Evolutionary conservation across 1,140 invertebrate genomes (phyloP), one percentile per base, ranked within the genome.

Genomic region (Drosophila auraria): DNA sequence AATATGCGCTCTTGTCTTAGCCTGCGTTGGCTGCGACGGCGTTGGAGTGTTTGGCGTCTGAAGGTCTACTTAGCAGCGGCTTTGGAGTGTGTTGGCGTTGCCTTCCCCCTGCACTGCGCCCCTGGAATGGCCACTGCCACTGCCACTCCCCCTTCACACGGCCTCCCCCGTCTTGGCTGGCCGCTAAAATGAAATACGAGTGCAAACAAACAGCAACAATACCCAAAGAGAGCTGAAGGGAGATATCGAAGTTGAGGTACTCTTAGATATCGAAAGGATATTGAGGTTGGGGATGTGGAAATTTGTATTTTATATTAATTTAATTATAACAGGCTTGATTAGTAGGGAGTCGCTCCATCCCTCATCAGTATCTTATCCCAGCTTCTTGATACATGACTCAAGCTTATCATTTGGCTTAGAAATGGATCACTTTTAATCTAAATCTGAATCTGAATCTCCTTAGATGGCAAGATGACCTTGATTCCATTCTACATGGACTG

Each of bases 21-120:
- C 15, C 49, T 81, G 77, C 33, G 59, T 20, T 57, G 53, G 79
- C 45, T 71, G 38, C 68, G 61, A 59, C 64, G 82, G 84, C 86
- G 86, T 89, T 89, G 86, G 82, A 90, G 86, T 90, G 86, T 90
- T 90, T 90, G 86, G 86, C 86, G 86, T 90, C 86, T 90, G 86
- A 90, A 90, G 86, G 86, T 90, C 86, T 90, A 90, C 86, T 89
- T 90, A 82, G 78, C 78, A 82, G 84, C 86, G 75, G 78, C 86
- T 90, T 81, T 87, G 65, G 66, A 89, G 84, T 90, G 84, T 87
- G 84, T 87, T 89, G 86, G 84, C 84, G 84, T 81, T 78, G 72
- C 51, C 60, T 45, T 27, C 33, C 30, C 12, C 40, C 38, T 45
- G 20, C 27, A 30, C 27, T 30, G 1, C 47, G 57, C 56, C 60